phyloP scores from a whole-genome alignment of 2,888 invertebrate species.

The Megamerina dolium region DNA sequence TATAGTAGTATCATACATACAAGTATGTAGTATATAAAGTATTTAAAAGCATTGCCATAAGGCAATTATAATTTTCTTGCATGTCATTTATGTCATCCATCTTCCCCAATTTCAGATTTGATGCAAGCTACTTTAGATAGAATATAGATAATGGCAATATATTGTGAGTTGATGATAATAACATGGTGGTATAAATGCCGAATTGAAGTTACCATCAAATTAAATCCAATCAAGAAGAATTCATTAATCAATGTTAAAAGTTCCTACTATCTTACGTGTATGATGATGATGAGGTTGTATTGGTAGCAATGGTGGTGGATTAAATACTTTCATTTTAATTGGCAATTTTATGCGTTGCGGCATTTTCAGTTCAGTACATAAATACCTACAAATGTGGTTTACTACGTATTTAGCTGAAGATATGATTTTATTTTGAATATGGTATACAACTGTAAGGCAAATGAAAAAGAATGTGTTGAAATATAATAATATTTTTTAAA shows the following conservation, averaged over 20 bases:
- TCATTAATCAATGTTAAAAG: conserved; percentile 15
- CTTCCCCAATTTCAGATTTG: conserved; percentile 4
- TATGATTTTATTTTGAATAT: too few relatives aligned
- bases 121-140: too few relatives aligned
- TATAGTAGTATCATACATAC: not conserved
- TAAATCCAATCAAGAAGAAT: conserved; percentile 15
- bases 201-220: conserved; percentile 5
- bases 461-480: too few relatives aligned
- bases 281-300: too few relatives aligned
- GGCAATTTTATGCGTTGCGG: conserved; percentile 15
- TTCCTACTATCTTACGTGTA: not conserved
- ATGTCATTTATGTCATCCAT: conserved; percentile 24
- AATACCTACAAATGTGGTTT: too few relatives aligned
- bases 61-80: conserved; percentile 21
- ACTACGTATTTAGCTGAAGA: too few relatives aligned
- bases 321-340: conserved; percentile 11
- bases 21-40: too few relatives aligned
- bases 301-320: too few relatives aligned
- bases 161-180: not conserved
- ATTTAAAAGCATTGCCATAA: conserved; percentile 6
- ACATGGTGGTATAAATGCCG: not conserved
- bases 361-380: too few relatives aligned
- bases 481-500: too few relatives aligned
- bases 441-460: too few relatives aligned
- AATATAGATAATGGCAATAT: too few relatives aligned